A percentile compares a stretch with the other conserved stretches of the same genome.
Conservation (phyloP, 1,140 invertebrate species). For the Drosophila repleta region DNA sequence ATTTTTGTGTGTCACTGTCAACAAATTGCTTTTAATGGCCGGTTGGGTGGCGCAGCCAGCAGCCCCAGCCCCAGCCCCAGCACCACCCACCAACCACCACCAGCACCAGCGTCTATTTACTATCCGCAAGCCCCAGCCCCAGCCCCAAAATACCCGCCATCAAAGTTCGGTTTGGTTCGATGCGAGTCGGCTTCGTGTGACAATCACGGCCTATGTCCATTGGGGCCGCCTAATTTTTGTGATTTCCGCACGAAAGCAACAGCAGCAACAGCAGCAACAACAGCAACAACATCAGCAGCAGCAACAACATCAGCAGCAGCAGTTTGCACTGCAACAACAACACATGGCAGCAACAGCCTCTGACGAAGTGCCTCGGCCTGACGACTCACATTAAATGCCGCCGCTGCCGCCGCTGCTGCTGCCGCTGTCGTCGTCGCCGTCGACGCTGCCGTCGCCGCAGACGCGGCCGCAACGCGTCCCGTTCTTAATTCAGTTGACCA, state of each 20-base stretch:
- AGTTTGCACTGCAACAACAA: slow-evolving; percentile 60
- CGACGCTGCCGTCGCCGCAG: slow-evolving; percentile 41
- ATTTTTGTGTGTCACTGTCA: slow-evolving; percentile 81
- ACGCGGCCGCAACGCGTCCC: slow-evolving; percentile 54
- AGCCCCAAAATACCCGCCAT: background rate
- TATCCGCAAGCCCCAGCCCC: background rate
- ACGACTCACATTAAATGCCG: slow-evolving; percentile 42
- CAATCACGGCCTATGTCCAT: slow-evolving; percentile 59
- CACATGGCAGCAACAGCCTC: slow-evolving; percentile 29
- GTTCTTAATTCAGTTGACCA: slow-evolving; percentile 83
- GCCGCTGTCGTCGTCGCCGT: slow-evolving; percentile 28
- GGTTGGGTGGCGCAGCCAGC: slow-evolving; percentile 54
- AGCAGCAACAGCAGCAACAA: slow-evolving; percentile 33
- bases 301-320: slow-evolving; percentile 46
- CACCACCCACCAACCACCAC: background rate
- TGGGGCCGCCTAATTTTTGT: slow-evolving; percentile 73
- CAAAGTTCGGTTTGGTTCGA: slow-evolving; percentile 5
- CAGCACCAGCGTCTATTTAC: background rate
- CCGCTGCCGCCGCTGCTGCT: slow-evolving; percentile 22
- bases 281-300: slow-evolving; percentile 3
- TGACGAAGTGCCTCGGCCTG: slow-evolving; percentile 56
- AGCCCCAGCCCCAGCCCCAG: too few species aligned
- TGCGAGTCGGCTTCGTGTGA: slow-evolving; percentile 35
- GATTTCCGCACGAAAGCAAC: slow-evolving; percentile 66
- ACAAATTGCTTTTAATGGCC: slow-evolving; percentile 80